A percentile compares a stretch with the other conserved stretches of the same genome.
Conservation (phyloP, 2,797 vertebrate genomes). For the Coilia nasus region DNA sequence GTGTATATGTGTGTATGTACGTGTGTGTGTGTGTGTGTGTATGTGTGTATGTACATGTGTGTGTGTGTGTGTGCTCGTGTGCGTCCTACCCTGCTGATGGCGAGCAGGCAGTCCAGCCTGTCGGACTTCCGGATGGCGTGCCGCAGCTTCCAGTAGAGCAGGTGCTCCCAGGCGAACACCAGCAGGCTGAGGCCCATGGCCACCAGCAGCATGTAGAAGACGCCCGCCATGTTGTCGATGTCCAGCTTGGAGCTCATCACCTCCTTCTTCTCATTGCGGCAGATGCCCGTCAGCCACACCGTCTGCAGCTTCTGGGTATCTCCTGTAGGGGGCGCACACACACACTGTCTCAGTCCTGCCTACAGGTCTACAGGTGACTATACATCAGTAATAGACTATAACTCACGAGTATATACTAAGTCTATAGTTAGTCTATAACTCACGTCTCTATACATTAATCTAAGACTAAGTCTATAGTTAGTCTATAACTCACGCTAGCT, state of each 20-base stretch:
- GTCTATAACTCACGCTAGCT: too few species aligned
- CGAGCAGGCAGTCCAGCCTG: too few species aligned
- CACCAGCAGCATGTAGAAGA: slow-evolving; percentile 84
- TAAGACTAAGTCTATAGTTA: too few species aligned
- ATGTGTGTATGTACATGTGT: too few species aligned
- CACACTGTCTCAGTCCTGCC: neutral
- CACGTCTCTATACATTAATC: too few species aligned
- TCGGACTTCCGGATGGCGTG: too few species aligned
- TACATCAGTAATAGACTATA: too few species aligned
- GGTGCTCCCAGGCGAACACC: slow-evolving; percentile 86
- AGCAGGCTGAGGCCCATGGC: slow-evolving; percentile 81
- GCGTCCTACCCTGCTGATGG: too few species aligned
- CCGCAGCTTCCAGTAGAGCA: slow-evolving; percentile 90
- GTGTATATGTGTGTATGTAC: neutral
- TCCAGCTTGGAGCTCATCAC: slow-evolving; percentile 90
- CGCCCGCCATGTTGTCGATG: slow-evolving; percentile 83
- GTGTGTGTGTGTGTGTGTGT: slow-evolving; percentile 11
- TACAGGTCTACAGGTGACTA: too few species aligned
- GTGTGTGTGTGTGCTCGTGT: too few species aligned
- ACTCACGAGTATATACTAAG: too few species aligned
- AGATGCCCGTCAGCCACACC: slow-evolving; percentile 93
- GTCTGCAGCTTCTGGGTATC: slow-evolving; percentile 97
- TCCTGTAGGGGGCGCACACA: slow-evolving; percentile 68
- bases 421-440: too few species aligned
- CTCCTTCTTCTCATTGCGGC: slow-evolving; percentile 90